Percentiles rank a stretch among this genome's conserved stretches.
These are phyloP conservation scores for Apodemia mormo DNA, from an alignment of 2,888 invertebrate species.

Conservation along the genomic window DNA sequence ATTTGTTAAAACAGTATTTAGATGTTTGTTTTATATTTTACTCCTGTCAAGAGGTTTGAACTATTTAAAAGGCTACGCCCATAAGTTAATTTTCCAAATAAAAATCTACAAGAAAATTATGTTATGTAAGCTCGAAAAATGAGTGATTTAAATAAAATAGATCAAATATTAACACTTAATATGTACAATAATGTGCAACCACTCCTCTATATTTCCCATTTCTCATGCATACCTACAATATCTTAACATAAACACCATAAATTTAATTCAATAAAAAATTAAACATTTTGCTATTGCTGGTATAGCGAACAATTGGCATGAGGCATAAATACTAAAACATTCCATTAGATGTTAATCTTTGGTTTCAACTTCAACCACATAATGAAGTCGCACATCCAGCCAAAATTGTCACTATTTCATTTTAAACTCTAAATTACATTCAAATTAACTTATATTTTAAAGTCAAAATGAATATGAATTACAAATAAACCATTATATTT, in stretches of 20 bases:
- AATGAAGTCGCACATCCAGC: constrained; percentile 42
- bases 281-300: background rate
- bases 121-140: background rate
- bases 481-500: constrained; percentile 75
- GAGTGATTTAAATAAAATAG: constrained; percentile 5
- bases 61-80: background rate
- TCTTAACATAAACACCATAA: background rate
- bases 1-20: too few relatives aligned
- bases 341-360: constrained; percentile 11
- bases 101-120: background rate
- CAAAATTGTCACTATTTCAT: constrained; percentile 29
- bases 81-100: background rate
- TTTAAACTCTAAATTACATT: constrained; percentile 8
- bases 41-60: too few relatives aligned
- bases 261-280: background rate
- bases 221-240: background rate
- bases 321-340: background rate
- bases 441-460: constrained; percentile 35
- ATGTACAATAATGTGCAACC: background rate
- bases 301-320: constrained; percentile 3
- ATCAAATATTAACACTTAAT: background rate
- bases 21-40: too few relatives aligned
- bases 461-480: constrained; percentile 48
- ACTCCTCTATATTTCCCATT: background rate
- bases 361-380: constrained; percentile 49